A percentile compares a stretch with the other conserved stretches of the same genome.
These are phyloP conservation scores for Sitta europaea DNA, from an alignment of 2,113 vertebrate species.

Conservation along the genomic window DNA sequence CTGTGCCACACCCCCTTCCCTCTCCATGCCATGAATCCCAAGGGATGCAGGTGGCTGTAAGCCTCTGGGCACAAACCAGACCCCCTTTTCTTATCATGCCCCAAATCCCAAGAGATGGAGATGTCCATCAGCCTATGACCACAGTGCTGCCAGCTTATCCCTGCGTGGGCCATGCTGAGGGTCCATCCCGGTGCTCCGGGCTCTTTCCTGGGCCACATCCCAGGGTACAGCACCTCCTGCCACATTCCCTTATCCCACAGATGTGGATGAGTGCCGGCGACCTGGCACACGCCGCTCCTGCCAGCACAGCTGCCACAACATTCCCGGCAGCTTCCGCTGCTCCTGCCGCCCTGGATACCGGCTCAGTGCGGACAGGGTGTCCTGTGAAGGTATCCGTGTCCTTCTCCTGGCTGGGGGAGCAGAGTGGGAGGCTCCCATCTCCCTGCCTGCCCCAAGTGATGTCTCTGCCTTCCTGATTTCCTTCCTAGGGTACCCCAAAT, in stretches of 20 bases:
- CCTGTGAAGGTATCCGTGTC: slow-evolving; percentile 68
- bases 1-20: neutral
- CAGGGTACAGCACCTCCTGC: accelerated
- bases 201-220: neutral
- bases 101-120: accelerated
- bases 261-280: slow-evolving; percentile 76
- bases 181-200: accelerated
- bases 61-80: neutral
- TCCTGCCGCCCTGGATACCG: slow-evolving; percentile 74
- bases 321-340: slow-evolving; percentile 75
- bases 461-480: neutral
- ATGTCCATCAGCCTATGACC: neutral
- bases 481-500: slow-evolving; percentile 61
- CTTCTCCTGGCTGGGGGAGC: neutral
- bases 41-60: neutral
- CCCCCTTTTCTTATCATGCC: too few species aligned
- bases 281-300: slow-evolving; percentile 58
- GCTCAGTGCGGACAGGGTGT: slow-evolving; percentile 64
- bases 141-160: neutral
- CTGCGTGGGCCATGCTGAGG: accelerated
- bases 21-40: neutral
- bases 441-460: neutral
- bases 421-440: neutral
- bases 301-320: slow-evolving; percentile 78
- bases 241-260: neutral